These are phyloP conservation scores for Mohoua ochrocephala DNA, from an alignment of 2,113 vertebrate genomes.

Conservation along the genomic window DNA sequence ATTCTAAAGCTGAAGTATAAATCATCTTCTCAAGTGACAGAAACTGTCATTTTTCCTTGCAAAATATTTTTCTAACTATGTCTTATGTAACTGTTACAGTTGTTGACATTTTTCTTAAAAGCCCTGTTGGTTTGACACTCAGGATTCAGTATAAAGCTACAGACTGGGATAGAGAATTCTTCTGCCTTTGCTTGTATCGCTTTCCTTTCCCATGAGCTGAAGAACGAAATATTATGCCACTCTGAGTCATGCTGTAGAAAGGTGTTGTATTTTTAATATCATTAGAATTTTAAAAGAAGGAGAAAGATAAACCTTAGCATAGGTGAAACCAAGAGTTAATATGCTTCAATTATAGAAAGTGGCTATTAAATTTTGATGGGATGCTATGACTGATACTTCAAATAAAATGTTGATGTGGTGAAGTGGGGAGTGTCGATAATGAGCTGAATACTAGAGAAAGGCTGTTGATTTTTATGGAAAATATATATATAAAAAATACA, in stretches of 20 bases:
- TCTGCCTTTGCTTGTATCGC: background rate
- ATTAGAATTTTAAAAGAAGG: slow-evolving; percentile 41
- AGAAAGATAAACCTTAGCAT: background rate
- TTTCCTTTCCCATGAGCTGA: background rate
- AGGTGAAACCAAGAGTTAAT: slow-evolving; percentile 37
- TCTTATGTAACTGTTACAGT: slow-evolving; percentile 43
- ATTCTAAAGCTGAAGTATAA: slow-evolving; percentile 26
- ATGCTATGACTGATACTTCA: background rate
- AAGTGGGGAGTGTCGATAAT: background rate
- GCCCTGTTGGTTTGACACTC: slow-evolving; percentile 12
- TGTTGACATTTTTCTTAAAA: slow-evolving; percentile 53
- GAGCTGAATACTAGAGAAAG: background rate
- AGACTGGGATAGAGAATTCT: background rate
- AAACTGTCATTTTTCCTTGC: slow-evolving; percentile 36
- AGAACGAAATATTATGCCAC: slow-evolving; percentile 13
- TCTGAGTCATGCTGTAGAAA: slow-evolving; percentile 20
- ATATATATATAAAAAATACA: background rate
- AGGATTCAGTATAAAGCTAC: background rate
- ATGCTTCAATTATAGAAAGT: background rate
- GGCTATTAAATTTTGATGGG: slow-evolving; percentile 34
- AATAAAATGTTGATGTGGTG: background rate
- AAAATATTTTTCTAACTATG: slow-evolving; percentile 55
- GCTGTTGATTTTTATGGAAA: slow-evolving; percentile 1
- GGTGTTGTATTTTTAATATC: slow-evolving; percentile 44
- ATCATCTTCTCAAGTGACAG: slow-evolving; percentile 42